phyloP scores from a whole-genome alignment of 2,113 vertebrate species.

The Sylvia atricapilla region DNA sequence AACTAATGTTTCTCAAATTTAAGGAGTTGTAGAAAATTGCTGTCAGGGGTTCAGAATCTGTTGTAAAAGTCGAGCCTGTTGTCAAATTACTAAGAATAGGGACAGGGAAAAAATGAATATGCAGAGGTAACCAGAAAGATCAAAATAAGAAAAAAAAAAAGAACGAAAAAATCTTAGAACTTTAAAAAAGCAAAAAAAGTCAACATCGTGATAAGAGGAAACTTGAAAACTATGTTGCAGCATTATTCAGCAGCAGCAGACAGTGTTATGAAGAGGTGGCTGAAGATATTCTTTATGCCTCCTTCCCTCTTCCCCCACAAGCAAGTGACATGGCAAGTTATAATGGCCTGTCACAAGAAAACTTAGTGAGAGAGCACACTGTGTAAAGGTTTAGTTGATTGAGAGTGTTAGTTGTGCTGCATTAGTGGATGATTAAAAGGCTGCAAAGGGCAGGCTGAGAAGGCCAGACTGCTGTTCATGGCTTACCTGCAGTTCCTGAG shows the following conservation, averaged over 20 bases:
- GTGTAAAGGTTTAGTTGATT: background rate
- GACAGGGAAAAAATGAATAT: background rate
- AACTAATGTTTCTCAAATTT: background rate
- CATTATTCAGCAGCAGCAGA: background rate
- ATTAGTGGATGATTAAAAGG: background rate
- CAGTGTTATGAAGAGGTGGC: background rate
- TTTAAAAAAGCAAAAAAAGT: background rate
- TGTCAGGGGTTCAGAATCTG: background rate
- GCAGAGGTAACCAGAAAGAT: background rate
- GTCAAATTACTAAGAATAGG: background rate
- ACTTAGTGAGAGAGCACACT: background rate
- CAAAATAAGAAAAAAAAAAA: background rate
- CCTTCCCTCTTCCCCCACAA: background rate
- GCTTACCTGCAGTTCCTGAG: background rate
- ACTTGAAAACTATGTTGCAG: background rate
- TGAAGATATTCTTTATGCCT: background rate
- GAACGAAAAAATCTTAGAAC: background rate
- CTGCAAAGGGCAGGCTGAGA: background rate
- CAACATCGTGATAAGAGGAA: background rate
- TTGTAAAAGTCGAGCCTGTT: background rate
- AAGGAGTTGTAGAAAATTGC: background rate
- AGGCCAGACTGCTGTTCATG: background rate
- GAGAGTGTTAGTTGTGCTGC: background rate
- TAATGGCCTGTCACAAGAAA: background rate
- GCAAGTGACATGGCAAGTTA: background rate